Base-by-base conservation (phyloP, 2,113 vertebrate species). In the Hippocampus guttulatus region DNA sequence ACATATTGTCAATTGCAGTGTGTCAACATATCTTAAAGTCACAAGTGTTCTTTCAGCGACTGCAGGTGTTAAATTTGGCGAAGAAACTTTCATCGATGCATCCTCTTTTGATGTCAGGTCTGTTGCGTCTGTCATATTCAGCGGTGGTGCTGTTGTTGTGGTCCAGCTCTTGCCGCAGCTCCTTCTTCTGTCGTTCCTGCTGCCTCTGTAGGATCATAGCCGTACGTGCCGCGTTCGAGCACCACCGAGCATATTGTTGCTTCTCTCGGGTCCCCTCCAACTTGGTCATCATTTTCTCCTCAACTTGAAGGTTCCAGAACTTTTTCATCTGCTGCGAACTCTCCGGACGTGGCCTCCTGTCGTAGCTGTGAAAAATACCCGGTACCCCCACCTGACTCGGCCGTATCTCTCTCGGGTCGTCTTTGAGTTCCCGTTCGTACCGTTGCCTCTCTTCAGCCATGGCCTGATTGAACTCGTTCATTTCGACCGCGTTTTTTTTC, bases 51-150 rank as follows among this genome's bases (percentile, higher is more conserved):
- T 43, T 45, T 86, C 76, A 90, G 80, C 87, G 79, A 68, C 93
- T 95, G 78, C 76, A 89, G 61, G 92, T 95, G 84, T 96, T 96
- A 85, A 98, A 98, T 18, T 96, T 92, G 12, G 91, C 62, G 0
- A 93, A 98, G 83, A 91, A 98, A 12, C 89, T 80, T 0, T 81
- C 90, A 1, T 94, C 91, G 12, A 89, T 81, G 58, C 66, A 76
- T 14, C 83, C 86, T 73, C 94, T 89, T 60, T 92, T 82, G 54
- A 94, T 86, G 40, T 81, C 81, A 5, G 87, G 85, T 66, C 43
- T 84, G 93, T 14, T 80, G 67, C 15, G 47, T 88, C 63, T 93
- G 93, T 38, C 86, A 9, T 9, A 80, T 49, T 77, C 69, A 11
- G 92, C 94, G 16, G 98, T 90, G 57, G 77, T 62, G 57, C 73